phyloP scores from a whole-genome alignment of 2,888 invertebrate genomes.

The Micoletzkya japonica region DNA sequence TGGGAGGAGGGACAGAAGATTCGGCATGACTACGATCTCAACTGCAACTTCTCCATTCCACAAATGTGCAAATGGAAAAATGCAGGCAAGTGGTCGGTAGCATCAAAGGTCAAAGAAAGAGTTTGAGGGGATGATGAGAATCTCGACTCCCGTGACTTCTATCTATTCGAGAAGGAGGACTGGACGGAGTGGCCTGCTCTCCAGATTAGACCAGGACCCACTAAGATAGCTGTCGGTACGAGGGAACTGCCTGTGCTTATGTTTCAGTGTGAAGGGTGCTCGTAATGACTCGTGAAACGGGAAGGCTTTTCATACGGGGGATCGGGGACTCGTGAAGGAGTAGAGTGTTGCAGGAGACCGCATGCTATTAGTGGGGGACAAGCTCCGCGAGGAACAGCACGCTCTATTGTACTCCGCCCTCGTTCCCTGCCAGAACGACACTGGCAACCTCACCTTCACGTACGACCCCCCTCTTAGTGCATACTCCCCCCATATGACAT shows the following conservation, averaged over 20 bases:
- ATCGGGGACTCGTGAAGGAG: neutral
- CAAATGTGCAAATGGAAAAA: constrained; percentile 59
- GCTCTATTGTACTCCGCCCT: constrained; percentile 58
- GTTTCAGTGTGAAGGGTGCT: neutral
- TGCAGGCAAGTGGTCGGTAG: neutral
- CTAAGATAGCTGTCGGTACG: constrained; percentile 46
- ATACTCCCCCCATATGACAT: neutral
- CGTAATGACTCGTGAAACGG: neutral
- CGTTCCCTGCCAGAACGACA: constrained; percentile 59
- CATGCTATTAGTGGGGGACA: constrained; percentile 49
- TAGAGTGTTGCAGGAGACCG: constrained; percentile 35
- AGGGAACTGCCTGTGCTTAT: neutral
- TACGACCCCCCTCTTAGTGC: constrained; percentile 30
- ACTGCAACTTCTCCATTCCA: constrained; percentile 57
- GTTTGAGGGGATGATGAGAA: constrained; percentile 13
- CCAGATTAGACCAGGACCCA: constrained; percentile 59
- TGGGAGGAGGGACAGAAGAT: constrained; percentile 36
- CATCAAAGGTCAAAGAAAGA: neutral
- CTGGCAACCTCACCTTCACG: constrained; percentile 61
- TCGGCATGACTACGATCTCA: constrained; percentile 53
- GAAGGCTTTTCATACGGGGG: neutral
- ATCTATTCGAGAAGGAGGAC: constrained; percentile 59
- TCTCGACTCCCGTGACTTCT: constrained; percentile 52
- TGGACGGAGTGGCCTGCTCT: constrained; percentile 59
- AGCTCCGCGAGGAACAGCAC: constrained; percentile 53